Evolutionary conservation across 2,113 vertebrate genomes (phyloP).

Genomic region (Clinocottus analis): DNA sequence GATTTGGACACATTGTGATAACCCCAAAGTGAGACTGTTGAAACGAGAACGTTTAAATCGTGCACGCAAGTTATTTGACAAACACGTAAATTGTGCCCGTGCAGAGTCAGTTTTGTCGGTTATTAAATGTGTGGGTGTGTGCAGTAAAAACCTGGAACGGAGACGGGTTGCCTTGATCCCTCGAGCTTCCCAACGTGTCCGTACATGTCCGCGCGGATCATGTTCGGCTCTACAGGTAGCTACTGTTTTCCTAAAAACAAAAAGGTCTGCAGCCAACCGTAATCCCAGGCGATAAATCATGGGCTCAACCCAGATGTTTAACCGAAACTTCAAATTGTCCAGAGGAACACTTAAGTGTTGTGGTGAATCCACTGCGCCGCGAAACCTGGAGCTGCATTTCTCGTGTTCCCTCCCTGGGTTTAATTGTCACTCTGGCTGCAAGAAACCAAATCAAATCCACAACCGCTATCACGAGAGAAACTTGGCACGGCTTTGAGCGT

Average conservation of each 20-base stretch:
- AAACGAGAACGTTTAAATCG: conserved; percentile 1
- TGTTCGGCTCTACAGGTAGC: conserved; percentile 29
- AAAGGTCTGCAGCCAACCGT: conserved; percentile 52
- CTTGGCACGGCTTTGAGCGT: conserved; percentile 12
- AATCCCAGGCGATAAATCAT: conserved; percentile 56
- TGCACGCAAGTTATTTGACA: background rate
- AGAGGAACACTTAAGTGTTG: background rate
- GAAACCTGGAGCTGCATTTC: conserved; percentile 45
- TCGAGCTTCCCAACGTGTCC: conserved; percentile 47
- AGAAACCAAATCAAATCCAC: background rate
- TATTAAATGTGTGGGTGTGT: conserved; percentile 30
- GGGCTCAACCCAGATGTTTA: conserved; percentile 35
- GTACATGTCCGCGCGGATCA: conserved; percentile 55
- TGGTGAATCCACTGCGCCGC: background rate
- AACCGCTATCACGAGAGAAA: conserved; percentile 2
- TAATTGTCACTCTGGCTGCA: background rate
- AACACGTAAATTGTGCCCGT: background rate
- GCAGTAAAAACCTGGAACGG: conserved; percentile 37
- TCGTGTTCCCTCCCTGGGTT: background rate
- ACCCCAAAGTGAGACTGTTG: background rate
- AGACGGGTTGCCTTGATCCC: conserved; percentile 39
- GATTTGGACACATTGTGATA: background rate
- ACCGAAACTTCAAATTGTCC: conserved; percentile 31
- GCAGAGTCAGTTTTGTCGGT: background rate
- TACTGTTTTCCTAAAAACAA: conserved; percentile 49